A percentile compares a stretch with the other conserved stretches of the same genome.
phyloP scores from a whole-genome alignment of 2,113 vertebrate genomes.

The Cygnus buccinator region DNA sequence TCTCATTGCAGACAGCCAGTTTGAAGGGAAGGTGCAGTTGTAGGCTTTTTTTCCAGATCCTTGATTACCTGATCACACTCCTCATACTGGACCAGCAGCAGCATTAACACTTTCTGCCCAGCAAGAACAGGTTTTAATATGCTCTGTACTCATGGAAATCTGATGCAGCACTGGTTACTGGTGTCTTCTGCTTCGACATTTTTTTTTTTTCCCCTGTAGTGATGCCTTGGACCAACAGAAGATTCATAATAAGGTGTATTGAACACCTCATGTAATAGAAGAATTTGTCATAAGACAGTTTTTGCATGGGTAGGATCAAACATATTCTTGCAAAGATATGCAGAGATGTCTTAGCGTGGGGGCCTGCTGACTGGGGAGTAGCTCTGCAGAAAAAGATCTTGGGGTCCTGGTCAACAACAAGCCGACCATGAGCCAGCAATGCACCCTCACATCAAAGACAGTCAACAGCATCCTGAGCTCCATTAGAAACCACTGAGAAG shows the following conservation, averaged over 20 bases:
- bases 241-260: background rate
- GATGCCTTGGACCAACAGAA: background rate
- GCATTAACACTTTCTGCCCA: background rate
- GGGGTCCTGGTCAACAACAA: background rate
- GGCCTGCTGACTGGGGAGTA: background rate
- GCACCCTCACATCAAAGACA: background rate
- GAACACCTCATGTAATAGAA: background rate
- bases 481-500: background rate
- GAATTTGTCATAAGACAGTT: background rate
- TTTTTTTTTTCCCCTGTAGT: background rate
- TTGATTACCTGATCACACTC: background rate
- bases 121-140: background rate
- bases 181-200: background rate
- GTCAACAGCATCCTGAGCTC: background rate
- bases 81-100: background rate
- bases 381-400: background rate
- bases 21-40: background rate
- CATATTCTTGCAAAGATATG: background rate
- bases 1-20: background rate
- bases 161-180: background rate
- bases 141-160: background rate
- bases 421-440: background rate
- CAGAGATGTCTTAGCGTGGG: background rate
- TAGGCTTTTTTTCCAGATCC: background rate
- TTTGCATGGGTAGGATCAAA: background rate